phyloP scores from a whole-genome alignment of 1,140 invertebrate genomes.

The Anastrepha obliqua region DNA sequence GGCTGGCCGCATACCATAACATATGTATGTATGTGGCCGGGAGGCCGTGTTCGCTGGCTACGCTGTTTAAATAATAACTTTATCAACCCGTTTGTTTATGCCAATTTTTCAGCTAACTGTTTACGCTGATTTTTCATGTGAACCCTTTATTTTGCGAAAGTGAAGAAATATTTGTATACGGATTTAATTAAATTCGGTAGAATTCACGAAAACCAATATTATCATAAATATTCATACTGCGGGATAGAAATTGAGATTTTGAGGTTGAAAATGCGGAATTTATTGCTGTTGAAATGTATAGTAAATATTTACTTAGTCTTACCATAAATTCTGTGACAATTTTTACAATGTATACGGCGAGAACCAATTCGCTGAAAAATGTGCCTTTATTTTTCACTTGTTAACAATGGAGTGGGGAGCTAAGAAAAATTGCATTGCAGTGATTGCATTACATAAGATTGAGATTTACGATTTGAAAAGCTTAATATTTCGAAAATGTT shows the following conservation, averaged over 20 bases:
- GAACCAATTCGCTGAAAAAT: too few species aligned
- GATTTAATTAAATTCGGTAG: slow-evolving; percentile 45
- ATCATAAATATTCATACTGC: background rate
- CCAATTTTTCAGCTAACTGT: slow-evolving; percentile 34
- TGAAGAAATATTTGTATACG: background rate
- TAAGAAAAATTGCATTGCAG: background rate
- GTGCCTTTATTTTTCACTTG: too few species aligned
- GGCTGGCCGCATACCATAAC: background rate
- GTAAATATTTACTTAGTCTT: too few species aligned
- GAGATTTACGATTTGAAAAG: background rate
- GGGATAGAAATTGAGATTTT: background rate
- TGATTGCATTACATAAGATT: background rate
- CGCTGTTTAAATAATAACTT: slow-evolving; percentile 22
- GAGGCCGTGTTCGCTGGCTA: background rate
- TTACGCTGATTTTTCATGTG: slow-evolving; percentile 1
- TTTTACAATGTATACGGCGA: background rate
- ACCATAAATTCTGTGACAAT: too few species aligned
- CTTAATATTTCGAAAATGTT: too few species aligned
- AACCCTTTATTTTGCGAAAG: slow-evolving; percentile 23
- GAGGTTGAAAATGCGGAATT: background rate
- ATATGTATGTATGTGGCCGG: background rate
- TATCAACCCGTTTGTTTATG: slow-evolving; percentile 25
- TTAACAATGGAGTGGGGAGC: too few species aligned
- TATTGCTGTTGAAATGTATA: background rate
- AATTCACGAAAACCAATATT: slow-evolving; percentile 11